Evolutionary conservation across 1,140 invertebrate species (phyloP).

Genomic region (Pseudoatta argentina): DNA sequence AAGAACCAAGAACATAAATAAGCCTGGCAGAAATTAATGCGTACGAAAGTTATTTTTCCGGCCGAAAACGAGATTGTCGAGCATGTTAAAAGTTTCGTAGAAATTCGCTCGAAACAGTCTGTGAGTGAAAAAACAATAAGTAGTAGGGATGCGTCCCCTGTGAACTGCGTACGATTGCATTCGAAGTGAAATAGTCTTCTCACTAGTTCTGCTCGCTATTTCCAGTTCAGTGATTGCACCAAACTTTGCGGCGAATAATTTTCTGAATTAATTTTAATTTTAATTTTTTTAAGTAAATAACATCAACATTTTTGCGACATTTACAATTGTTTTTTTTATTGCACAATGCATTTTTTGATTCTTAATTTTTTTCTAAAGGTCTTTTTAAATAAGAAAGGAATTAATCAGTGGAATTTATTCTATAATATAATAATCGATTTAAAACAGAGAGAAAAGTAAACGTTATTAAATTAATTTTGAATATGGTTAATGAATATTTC

Average conservation of each 20-base stretch:
- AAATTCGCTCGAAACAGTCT: slow-evolving; percentile 18
- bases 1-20: slow-evolving; percentile 48
- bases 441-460: background rate
- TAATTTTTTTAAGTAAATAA: background rate
- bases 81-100: slow-evolving; percentile 44
- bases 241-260: slow-evolving; percentile 4
- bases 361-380: too few relatives aligned
- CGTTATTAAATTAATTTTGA: background rate
- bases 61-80: slow-evolving; percentile 50
- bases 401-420: background rate
- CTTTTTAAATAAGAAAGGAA: background rate
- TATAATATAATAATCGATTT: background rate
- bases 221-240: slow-evolving; percentile 16
- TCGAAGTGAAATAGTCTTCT: background rate
- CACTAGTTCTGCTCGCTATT: background rate
- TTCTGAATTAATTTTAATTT: background rate
- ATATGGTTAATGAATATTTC: background rate
- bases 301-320: background rate
- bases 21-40: slow-evolving; percentile 53
- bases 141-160: background rate
- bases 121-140: background rate
- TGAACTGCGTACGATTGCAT: slow-evolving; percentile 15
- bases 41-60: slow-evolving; percentile 54
- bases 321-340: background rate
- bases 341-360: background rate